phyloP scores from a whole-genome alignment of 1,140 invertebrate species.

The Teleopsis dalmanni region DNA sequence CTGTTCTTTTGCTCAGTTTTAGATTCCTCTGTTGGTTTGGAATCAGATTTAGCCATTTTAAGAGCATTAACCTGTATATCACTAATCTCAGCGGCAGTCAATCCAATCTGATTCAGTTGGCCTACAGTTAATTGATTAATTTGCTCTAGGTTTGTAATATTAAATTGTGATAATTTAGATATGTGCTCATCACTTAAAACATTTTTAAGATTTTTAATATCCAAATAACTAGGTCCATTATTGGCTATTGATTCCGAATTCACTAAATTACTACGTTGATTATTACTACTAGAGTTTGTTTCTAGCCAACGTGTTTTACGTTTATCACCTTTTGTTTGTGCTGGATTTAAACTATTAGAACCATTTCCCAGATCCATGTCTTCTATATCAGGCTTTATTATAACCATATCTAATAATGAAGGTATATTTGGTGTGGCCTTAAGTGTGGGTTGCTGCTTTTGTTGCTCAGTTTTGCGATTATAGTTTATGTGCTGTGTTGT shows the following conservation, averaged over 20 bases:
- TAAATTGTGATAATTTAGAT: conserved; percentile 50
- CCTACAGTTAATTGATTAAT: conserved; percentile 51
- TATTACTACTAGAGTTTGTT: too few species aligned
- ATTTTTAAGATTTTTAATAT: conserved; percentile 50
- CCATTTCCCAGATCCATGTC: conserved; percentile 14
- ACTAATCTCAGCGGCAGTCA: conserved; percentile 51
- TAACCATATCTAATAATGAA: conserved; percentile 39
- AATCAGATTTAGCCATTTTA: conserved; percentile 49
- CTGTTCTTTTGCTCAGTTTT: too few species aligned
- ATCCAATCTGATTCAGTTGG: conserved; percentile 51
- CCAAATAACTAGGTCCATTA: conserved; percentile 44
- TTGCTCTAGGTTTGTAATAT: conserved; percentile 53
- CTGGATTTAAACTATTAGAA: conserved; percentile 9
- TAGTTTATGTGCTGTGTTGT: conserved; percentile 9
- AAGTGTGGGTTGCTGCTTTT: conserved; percentile 13
- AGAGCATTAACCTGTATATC: conserved; percentile 53
- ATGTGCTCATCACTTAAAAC: conserved; percentile 51
- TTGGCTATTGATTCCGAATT: conserved; percentile 1
- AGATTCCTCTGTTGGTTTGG: too few species aligned
- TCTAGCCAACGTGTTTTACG: too few species aligned
- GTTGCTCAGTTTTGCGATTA: conserved; percentile 7
- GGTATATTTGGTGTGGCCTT: conserved; percentile 24
- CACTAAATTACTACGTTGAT: neutral
- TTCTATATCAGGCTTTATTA: conserved; percentile 24
- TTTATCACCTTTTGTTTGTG: neutral